Percentiles rank a stretch among this genome's conserved stretches.
phyloP scores from a whole-genome alignment of 2,797 vertebrate genomes.

The Sebastes vulpes region DNA sequence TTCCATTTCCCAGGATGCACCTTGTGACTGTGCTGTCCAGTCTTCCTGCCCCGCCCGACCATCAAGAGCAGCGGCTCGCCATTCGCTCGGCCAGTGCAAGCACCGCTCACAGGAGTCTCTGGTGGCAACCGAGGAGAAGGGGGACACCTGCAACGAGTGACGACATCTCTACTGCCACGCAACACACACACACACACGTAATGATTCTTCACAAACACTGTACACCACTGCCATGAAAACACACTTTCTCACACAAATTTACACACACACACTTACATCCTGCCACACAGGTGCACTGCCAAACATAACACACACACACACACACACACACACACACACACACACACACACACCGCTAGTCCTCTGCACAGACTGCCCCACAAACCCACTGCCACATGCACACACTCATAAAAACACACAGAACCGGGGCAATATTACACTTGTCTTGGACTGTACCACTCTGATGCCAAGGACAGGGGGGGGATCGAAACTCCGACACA shows the following conservation, averaged over 20 bases:
- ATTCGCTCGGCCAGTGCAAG: conserved; percentile 91
- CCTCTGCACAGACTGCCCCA: conserved; percentile 64
- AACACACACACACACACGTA: conserved; percentile 21
- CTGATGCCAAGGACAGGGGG: conserved; percentile 70
- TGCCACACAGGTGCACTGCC: conserved; percentile 72
- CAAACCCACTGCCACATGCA: conserved; percentile 58
- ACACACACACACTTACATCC: conserved; percentile 40
- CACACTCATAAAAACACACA: conserved; percentile 6
- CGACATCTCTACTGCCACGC: conserved; percentile 36
- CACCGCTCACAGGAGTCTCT: conserved; percentile 88
- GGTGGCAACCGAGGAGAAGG: conserved; percentile 87
- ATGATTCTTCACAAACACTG: conserved; percentile 9
- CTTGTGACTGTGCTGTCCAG: conserved; percentile 93
- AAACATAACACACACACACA: conserved; percentile 43
- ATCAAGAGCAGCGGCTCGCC: conserved; percentile 88
- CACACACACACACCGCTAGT: neutral
- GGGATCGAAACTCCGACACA: conserved; percentile 29
- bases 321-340: neutral
- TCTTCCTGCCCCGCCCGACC: conserved; percentile 90
- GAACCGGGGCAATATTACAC: conserved; percentile 6
- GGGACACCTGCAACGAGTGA: conserved; percentile 84
- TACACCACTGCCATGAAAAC: conserved; percentile 56
- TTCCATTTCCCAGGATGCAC: conserved; percentile 87
- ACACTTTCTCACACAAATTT: conserved; percentile 9
- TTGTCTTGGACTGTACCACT: conserved; percentile 48